Base-by-base conservation (phyloP, 2,797 vertebrate species). In the Hylomyscus alleni region DNA sequence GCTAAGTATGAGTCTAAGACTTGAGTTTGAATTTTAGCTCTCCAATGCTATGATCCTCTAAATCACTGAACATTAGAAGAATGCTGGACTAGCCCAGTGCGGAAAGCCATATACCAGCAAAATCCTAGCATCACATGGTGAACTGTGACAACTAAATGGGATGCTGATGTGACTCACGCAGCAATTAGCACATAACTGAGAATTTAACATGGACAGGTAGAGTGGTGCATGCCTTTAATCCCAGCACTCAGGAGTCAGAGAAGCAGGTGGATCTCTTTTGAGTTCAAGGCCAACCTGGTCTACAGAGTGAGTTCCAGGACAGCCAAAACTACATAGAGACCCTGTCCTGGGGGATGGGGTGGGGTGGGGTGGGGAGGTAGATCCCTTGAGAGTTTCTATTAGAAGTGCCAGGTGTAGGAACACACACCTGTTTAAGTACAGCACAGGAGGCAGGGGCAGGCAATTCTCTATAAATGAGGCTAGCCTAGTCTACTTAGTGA, bases 201-300 rank as follows among this genome's bases (percentile, higher is more conserved):
- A 88, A 80, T 31, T 90, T 95, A 90, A 95, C 91, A 83, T 34
- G n/a, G 78, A 90, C 9, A 17, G 56, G 81, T 8, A 26, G 6
- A 44, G 24, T 62, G 56, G 37, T 24, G 6, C 26, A 83, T 17
- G 69, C 65, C 65, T 67, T 67, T 67, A 67, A 67, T 67, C 65
- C 65, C 65, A 67, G 31, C 8, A 72, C 67, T 37, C 34, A 19
- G 67, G 34, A 69, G 15, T n/a, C 67, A 72, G 44, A 44, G n/a
- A 72, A 72, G 67, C 7, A 72, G 67, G 67, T 67, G 65, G 31
- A 34, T 67, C 13, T 67, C 31, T 44, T 67, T 34, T 67, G 31
- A 67, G 65, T 72, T 72, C 67, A 72, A 72, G n/a, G 17, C n/a
- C n/a, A 72, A 17, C 67, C 17, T 72, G 17, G 67, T 67, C 65